Conservation (phyloP, 2,113 vertebrate genomes). For the Serinus canaria region DNA sequence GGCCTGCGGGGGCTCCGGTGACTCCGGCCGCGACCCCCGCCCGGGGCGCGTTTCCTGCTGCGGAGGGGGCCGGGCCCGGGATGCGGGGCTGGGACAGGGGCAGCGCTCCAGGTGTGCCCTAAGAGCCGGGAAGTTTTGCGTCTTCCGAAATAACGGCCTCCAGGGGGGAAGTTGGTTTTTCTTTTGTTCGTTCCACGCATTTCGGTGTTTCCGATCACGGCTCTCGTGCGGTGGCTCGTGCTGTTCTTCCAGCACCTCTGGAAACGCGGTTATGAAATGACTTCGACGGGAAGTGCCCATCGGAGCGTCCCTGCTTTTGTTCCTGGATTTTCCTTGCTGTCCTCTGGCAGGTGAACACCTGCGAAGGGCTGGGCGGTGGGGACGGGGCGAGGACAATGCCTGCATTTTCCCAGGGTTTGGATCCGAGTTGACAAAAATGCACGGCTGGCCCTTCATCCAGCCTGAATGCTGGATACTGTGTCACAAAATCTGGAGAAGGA, state of each 20-base stretch:
- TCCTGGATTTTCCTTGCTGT: not conserved
- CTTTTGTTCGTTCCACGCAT: not conserved
- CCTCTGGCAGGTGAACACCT: not conserved
- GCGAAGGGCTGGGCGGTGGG: not conserved
- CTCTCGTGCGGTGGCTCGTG: not conserved
- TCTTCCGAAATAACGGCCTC: not conserved
- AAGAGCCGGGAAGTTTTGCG: conserved; percentile 29
- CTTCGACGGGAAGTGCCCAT: not conserved
- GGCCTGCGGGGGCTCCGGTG: not conserved
- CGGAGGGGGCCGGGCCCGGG: not conserved
- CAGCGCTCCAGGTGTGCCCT: not conserved
- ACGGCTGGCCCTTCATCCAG: not conserved
- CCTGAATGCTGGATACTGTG: conserved; percentile 26
- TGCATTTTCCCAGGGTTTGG: conserved; percentile 42
- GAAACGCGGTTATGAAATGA: conserved; percentile 5
- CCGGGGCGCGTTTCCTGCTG: not conserved
- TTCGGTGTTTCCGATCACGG: not conserved
- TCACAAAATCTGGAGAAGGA: conserved; percentile 13
- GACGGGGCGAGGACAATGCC: not conserved
- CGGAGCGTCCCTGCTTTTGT: not conserved
- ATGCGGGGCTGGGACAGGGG: not conserved
- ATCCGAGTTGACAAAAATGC: conserved; percentile 22
- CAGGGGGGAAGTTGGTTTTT: not conserved
- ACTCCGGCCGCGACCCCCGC: not conserved
- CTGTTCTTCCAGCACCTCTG: not conserved